Base-by-base conservation (phyloP, 2,797 vertebrate species). In the Gobio occitaniae region DNA sequence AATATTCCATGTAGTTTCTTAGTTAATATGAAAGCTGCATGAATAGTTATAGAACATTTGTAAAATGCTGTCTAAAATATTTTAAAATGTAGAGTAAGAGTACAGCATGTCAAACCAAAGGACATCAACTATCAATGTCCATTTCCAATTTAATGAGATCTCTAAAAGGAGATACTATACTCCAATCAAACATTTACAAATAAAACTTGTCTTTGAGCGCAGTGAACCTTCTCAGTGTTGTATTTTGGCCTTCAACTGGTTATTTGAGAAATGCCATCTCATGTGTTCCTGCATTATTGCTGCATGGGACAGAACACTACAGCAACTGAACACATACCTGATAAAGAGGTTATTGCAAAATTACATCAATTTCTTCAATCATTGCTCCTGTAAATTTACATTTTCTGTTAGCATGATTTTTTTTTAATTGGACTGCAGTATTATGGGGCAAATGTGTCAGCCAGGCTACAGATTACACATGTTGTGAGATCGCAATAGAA, bases 401-500 rank as follows among this genome's bases (percentile, higher is more conserved):
- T 19, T 9, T 38, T 38, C 16, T 19, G 16, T 68, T 68, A 68
- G 16, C 8, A 2, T 8, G 32, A 68, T 38, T 36, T 54, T 71
- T 68, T 79, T 16, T 25, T 75, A 17, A 19, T n/a, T 63, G 74
- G 56, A 82, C 66, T 17, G 36, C 29, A 61, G 66, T 69, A 47
- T 48, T 56, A 6, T 44, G 75, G 68, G 88, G 84, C 88, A 91
- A 86, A 92, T 93, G 91, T 94, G 92, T 92, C 82, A 84, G 89
- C 82, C 85, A 87, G 89, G 75, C 38, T 79, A 89, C 88, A 86
- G 92, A 94, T 94, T 94, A 94, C 87, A 84, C 87, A 25, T 25
- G 82, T 75, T 32, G 88, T 92, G 94, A 88, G 93, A 93, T 91
- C 87, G 87, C 93, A 93, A 94, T 91, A 94, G 92, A 91, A 90